Evolutionary conservation across 1,140 invertebrate genomes (phyloP), one percentile per base, ranked within the genome.

Genomic region (Monomorium pharaonis): DNA sequence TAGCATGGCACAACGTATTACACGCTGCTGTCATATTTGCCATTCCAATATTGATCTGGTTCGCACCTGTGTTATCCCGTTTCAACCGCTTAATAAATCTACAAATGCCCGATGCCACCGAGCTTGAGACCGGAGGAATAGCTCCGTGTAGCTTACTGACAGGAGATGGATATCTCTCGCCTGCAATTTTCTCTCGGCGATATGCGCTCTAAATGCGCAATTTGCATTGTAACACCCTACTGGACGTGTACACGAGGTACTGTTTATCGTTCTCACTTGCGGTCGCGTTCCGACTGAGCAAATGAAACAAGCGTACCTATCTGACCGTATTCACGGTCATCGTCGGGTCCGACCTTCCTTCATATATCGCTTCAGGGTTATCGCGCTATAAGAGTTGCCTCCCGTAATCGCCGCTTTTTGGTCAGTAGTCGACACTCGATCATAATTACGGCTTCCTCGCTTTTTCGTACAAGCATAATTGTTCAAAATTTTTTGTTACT

Each of bases 351-450:
- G 89, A 90, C 89, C 89, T 88, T 77, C 33, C 27, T 62, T 58
- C 69, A 58, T 92, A 58, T 92, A 92, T 92, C 91, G 67, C 83
- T 78, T 78, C 67, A 90, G 91, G 92, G 91, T 93, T 92, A 92
- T 92, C 92, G 84, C 80, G 67, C 18, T 44, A 18, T 60, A 33
- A 72, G 21, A 72, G 24, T 49, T 30, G 14, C 27, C 18, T 27
- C 6, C 44, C 16, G 16, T 70, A 33, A 44, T 7, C 24, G 42
- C 18, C 27, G 27, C 14, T 67, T 83, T n/a, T 83, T 42, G 54
- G 51, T 4, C 18, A 74, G 72, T 67, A 83, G 65, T 74, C 51
- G 14, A n/a, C 14, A 24, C 27, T 47, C n/a, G 78, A 58, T 74
- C 67, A 33, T 5, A 56, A 56, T 72, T 81, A 47, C 27, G 5